Percentiles rank a stretch among this genome's conserved stretches.
phyloP scores from a whole-genome alignment of 35 echinoderm and acorn worm species.

The Amphiura filiformis region DNA sequence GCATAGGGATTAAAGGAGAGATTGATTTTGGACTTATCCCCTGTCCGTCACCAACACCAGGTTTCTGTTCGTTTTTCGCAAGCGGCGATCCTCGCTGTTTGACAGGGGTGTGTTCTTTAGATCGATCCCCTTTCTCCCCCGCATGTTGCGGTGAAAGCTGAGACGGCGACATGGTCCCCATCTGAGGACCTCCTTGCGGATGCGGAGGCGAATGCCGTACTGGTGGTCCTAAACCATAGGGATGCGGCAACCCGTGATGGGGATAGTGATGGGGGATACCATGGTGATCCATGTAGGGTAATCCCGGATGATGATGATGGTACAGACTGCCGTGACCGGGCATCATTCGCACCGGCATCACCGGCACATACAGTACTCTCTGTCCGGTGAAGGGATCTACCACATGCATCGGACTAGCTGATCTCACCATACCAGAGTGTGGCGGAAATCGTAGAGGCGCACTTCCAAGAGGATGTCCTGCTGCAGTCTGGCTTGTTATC shows the following conservation, averaged over 20 bases:
- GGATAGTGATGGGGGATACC: slow-evolving; percentile 15
- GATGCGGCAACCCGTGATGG: slow-evolving; percentile 1
- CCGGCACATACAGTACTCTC: slow-evolving; percentile 74
- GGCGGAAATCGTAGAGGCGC: slow-evolving; percentile 17
- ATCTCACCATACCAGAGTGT: slow-evolving; percentile 33
- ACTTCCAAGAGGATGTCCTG: slow-evolving; percentile 28
- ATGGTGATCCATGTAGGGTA: slow-evolving; percentile 20
- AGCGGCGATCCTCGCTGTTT: neutral
- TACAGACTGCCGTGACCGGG: slow-evolving; percentile 5
- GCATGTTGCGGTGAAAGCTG: slow-evolving; percentile 10
- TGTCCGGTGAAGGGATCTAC: slow-evolving; percentile 78
- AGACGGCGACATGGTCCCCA: neutral
- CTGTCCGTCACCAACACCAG: neutral
- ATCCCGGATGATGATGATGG: neutral
- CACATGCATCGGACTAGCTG: slow-evolving; percentile 64
- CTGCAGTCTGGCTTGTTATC: slow-evolving; percentile 39
- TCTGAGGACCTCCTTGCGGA: neutral
- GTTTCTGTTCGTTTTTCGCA: neutral
- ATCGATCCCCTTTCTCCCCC: neutral
- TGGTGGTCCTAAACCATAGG: slow-evolving; percentile 16
- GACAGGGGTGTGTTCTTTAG: neutral
- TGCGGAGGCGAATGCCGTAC: slow-evolving; percentile 33
- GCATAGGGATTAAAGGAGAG: neutral
- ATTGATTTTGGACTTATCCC: neutral
- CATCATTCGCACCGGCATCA: slow-evolving; percentile 58